phyloP scores from a whole-genome alignment of 53 echinoderm and acorn worm genomes.

The Temnopleurus reevesii region DNA sequence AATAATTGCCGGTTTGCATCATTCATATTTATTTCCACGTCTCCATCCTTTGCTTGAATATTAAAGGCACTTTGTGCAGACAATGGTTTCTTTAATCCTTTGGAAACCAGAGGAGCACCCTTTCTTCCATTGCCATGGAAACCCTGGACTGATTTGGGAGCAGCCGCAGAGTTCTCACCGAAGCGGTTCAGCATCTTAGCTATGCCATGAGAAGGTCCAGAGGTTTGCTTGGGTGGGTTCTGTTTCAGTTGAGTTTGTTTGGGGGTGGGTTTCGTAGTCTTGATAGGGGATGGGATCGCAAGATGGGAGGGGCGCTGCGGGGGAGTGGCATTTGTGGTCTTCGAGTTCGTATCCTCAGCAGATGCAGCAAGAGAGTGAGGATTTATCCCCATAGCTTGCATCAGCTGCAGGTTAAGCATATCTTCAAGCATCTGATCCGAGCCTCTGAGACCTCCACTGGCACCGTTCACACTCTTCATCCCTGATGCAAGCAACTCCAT shows the following conservation, averaged over 20 bases:
- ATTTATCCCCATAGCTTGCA: conserved; percentile 49
- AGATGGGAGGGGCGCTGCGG: conserved; percentile 52
- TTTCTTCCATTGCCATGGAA: not conserved
- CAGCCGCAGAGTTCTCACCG: not conserved
- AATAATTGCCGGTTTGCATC: conserved; percentile 26
- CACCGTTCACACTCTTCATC: conserved; percentile 25
- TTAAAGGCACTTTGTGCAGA: not conserved
- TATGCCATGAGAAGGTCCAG: conserved; percentile 43
- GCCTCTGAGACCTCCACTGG: conserved; percentile 32
- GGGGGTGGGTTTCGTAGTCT: not conserved
- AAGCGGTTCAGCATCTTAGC: conserved; percentile 48
- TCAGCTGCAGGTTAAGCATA: conserved; percentile 48
- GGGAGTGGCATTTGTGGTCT: not conserved
- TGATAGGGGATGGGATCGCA: conserved; percentile 26
- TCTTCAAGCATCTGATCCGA: conserved; percentile 54
- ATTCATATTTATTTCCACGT: conserved; percentile 1
- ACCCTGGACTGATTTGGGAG: conserved; percentile 9
- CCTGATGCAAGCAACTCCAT: not conserved
- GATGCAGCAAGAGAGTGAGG: conserved; percentile 16
- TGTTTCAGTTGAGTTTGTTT: not conserved
- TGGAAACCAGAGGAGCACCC: not conserved
- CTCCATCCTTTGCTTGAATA: conserved; percentile 3
- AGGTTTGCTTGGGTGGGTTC: not conserved
- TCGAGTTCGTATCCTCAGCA: not conserved
- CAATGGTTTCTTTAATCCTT: conserved; percentile 45